Percentiles rank a stretch among this genome's conserved stretches.
These are phyloP conservation scores for Crepidodera aurea DNA, from an alignment of 2,888 invertebrate genomes.

Conservation along the genomic window DNA sequence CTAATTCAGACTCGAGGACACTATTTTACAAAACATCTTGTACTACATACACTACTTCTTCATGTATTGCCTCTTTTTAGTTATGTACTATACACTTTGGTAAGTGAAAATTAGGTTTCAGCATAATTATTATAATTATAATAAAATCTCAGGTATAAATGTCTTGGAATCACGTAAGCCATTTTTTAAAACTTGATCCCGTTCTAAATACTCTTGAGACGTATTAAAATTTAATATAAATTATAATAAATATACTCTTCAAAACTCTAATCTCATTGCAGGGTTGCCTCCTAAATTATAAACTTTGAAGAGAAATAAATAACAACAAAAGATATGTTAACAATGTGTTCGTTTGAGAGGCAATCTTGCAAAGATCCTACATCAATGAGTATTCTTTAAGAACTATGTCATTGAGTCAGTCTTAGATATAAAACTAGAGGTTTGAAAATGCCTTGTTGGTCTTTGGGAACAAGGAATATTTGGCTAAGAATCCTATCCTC, in stretches of 20 bases:
- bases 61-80: slow-evolving; percentile 5
- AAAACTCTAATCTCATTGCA: slow-evolving; percentile 25
- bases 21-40: slow-evolving; percentile 4
- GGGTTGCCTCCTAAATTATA: slow-evolving; percentile 13
- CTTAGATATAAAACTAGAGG: slow-evolving; percentile 34
- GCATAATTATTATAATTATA: slow-evolving; percentile 28
- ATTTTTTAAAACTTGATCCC: not conserved
- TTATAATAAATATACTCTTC: slow-evolving; percentile 29
- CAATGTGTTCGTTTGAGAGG: slow-evolving; percentile 11
- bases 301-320: slow-evolving; percentile 25
- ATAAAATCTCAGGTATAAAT: slow-evolving; percentile 1
- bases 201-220: not conserved
- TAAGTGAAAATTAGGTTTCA: slow-evolving; percentile 22
- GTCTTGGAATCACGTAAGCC: not conserved
- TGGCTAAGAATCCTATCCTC: slow-evolving; percentile 25
- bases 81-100: slow-evolving; percentile 21
- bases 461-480: slow-evolving; percentile 30
- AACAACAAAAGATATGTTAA: slow-evolving; percentile 20
- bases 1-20: no score
- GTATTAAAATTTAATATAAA: slow-evolving; percentile 14
- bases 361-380: slow-evolving; percentile 23
- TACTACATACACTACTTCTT: slow-evolving; percentile 2
- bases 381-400: slow-evolving; percentile 29
- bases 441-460: slow-evolving; percentile 31
- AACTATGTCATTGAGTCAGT: slow-evolving; percentile 33